These are phyloP conservation scores for Dynastes hyllus DNA, from an alignment of 2,888 invertebrate genomes.

Conservation along the genomic window DNA sequence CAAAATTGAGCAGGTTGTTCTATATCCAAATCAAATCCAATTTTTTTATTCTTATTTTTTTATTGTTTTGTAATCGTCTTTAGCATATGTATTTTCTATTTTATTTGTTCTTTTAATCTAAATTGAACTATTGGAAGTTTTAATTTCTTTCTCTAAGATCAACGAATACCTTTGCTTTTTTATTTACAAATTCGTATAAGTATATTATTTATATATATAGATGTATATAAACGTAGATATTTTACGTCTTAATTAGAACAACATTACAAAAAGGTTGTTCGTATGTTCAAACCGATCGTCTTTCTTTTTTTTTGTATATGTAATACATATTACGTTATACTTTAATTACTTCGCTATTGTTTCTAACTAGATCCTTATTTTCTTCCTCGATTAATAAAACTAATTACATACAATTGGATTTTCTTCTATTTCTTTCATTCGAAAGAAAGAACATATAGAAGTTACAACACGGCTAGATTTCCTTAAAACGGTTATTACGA, in stretches of 20 bases:
- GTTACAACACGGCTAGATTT: not conserved
- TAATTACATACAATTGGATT: not conserved
- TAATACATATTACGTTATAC: not conserved
- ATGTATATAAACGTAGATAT: not conserved
- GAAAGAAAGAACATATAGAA: not conserved
- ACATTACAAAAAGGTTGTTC: too few species aligned
- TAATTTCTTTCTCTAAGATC: not conserved
- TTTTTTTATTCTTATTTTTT: not conserved
- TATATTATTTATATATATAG: not conserved
- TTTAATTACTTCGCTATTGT: not conserved
- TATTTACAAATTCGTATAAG: conserved; percentile 7
- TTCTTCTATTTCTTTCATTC: not conserved
- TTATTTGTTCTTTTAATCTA: not conserved
- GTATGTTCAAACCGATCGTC: too few species aligned
- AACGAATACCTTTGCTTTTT: not conserved
- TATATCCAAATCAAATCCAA: not conserved
- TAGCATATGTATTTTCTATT: not conserved
- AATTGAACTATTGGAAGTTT: not conserved
- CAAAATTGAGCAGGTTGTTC: too few species aligned
- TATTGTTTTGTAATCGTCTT: not conserved
- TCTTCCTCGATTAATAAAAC: not conserved
- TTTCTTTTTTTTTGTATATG: too few species aligned
- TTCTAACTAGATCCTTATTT: not conserved
- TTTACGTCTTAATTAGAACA: not conserved
- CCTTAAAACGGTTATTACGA: not conserved